These are phyloP conservation scores for Psilanteris sp. DNA, from an alignment of 1,140 invertebrate species.

Conservation along the genomic window DNA sequence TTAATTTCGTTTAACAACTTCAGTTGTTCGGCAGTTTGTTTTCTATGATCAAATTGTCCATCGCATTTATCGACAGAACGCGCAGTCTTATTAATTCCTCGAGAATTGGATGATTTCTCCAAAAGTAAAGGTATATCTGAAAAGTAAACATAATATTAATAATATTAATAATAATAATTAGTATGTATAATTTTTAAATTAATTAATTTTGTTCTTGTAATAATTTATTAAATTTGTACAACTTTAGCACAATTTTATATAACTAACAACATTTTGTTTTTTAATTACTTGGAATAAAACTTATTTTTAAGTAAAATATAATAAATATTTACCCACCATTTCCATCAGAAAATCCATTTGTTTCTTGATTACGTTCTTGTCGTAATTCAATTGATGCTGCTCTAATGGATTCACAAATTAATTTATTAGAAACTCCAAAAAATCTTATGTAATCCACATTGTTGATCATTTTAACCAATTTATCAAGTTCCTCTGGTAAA, in stretches of 20 bases:
- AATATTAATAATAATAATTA: no score
- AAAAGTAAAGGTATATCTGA: slow-evolving; percentile 29
- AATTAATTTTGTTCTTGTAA: no score
- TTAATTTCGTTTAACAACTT: slow-evolving; percentile 29
- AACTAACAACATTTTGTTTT: no score
- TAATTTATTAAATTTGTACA: no score
- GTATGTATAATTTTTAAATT: no score
- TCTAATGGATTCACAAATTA: slow-evolving; percentile 71
- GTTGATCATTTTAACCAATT: slow-evolving; percentile 72
- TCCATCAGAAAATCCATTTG: slow-evolving; percentile 52
- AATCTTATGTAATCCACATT: slow-evolving; percentile 62
- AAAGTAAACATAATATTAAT: no score
- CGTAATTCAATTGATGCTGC: slow-evolving; percentile 64
- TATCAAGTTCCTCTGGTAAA: slow-evolving; percentile 71
- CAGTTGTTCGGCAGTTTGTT: slow-evolving; percentile 33
- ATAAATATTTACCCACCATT: slow-evolving; percentile 64
- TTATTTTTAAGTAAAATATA: no score
- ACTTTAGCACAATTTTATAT: no score
- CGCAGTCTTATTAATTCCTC: slow-evolving; percentile 9
- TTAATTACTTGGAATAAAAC: no score
- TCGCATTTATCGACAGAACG: slow-evolving; percentile 11
- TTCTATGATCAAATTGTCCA: slow-evolving; percentile 9
- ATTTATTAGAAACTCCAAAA: slow-evolving; percentile 60
- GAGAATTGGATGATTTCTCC: background rate
- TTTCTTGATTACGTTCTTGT: slow-evolving; percentile 33